Evolutionary conservation across 2,113 vertebrate genomes (phyloP), one percentile per base, ranked within the genome.

Genomic region (Ancistrus triradiatus): DNA sequence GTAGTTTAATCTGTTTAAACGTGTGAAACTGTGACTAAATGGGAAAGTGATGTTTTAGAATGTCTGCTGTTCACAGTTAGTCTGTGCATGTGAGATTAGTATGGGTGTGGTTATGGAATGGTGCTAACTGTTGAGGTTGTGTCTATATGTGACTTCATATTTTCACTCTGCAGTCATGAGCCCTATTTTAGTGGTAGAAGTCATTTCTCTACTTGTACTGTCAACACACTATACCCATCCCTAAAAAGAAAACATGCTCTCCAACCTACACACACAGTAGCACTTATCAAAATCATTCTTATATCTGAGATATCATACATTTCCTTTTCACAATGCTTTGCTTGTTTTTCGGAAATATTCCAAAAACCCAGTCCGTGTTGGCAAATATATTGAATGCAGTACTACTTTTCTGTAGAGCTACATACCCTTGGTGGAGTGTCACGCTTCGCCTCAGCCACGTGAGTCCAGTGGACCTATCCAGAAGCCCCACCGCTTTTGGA

Each of bases 81-180:
- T 53, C 7, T 25, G 40, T 68, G 21, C 10, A 15, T 37, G 61
- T 64, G 68, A 58, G 60, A 31, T 7, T 28, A 9, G 44, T 55
- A 27, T 28, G 58, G 57, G 66, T 55, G 58, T 27, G 57, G 58
- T 40, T 22, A 28, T 47, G 51, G 49, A 55, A 56, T 69, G 59
- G 42, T 61, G 42, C 51, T 61, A 58, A 62, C 49, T 62, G 49
- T 68, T 58, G 49, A 53, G 43, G 63, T 69, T 69, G 51, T 69
- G 52, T 63, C 33, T 50, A 49, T 63, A 57, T 57, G 67, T 63
- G 51, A 63, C 46, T 43, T 57, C 51, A 69, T 49, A 33, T 57
- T 69, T 40, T 38, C 59, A 57, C 35, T 22, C 55, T 59, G 33
- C 15, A 66, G 64, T 66, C 64, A 66, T 66, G 19, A 44, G 38